Conservation (phyloP, 2,113 vertebrate species). For the Crotalus helleri region DNA sequence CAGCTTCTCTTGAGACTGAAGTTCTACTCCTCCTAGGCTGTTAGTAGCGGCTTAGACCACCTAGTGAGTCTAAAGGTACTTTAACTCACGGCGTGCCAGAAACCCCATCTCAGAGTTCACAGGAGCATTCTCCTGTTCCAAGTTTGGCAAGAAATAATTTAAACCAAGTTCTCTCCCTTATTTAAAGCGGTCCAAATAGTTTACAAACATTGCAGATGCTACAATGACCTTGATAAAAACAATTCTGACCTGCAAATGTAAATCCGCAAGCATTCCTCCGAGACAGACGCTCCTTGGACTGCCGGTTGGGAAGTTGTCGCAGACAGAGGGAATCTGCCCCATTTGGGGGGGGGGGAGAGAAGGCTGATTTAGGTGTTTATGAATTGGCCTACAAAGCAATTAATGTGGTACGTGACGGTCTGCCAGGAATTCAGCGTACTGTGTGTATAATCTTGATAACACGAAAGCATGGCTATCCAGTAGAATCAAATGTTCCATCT, state of each 20-base stretch:
- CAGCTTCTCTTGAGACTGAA: too few species aligned
- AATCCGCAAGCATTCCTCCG: background rate
- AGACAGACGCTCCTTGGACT: slow-evolving; percentile 10
- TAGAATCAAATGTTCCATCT: slow-evolving; percentile 37
- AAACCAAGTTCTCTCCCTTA: slow-evolving; percentile 29
- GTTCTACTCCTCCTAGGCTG: background rate
- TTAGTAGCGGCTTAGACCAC: background rate
- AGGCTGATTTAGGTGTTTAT: slow-evolving; percentile 38
- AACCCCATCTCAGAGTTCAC: background rate
- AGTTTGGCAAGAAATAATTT: slow-evolving; percentile 4
- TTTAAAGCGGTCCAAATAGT: slow-evolving; percentile 17
- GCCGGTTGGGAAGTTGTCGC: slow-evolving; percentile 25
- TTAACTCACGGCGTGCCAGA: background rate
- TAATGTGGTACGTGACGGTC: background rate
- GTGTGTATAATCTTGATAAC: slow-evolving; percentile 10
- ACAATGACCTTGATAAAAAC: background rate
- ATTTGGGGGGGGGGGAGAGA: background rate
- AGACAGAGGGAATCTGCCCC: background rate
- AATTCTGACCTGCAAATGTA: slow-evolving; percentile 8
- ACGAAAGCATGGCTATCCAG: slow-evolving; percentile 29
- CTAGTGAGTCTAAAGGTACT: background rate
- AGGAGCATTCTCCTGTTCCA: background rate
- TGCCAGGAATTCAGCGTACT: slow-evolving; percentile 35
- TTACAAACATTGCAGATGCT: slow-evolving; percentile 32
- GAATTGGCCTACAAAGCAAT: slow-evolving; percentile 28